These are phyloP conservation scores for Cydia amplana DNA, from an alignment of 1,140 invertebrate genomes.

Conservation along the genomic window DNA sequence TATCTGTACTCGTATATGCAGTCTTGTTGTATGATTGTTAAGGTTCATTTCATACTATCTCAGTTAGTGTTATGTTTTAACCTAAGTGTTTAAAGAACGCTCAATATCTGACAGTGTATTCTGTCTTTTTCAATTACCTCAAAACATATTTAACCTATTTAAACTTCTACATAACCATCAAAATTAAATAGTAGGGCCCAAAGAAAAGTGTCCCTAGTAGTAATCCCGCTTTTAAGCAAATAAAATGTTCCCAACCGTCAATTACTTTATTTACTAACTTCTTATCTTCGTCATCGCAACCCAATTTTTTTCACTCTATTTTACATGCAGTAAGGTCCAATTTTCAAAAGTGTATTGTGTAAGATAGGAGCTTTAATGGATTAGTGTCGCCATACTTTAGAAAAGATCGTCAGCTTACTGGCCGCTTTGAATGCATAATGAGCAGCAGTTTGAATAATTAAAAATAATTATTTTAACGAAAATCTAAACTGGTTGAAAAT, in stretches of 20 bases:
- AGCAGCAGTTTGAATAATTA: constrained; percentile 53
- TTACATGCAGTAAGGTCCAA: not conserved
- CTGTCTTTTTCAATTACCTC: too few species aligned
- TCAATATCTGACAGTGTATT: too few species aligned
- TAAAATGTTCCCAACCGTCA: constrained; percentile 41
- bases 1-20: not conserved
- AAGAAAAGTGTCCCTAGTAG: constrained; percentile 43
- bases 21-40: too few species aligned
- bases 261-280: not conserved
- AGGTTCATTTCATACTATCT: too few species aligned
- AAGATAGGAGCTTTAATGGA: not conserved
- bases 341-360: not conserved
- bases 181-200: constrained; percentile 44
- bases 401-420: constrained; percentile 36
- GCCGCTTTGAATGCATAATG: constrained; percentile 56
- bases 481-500: constrained; percentile 37
- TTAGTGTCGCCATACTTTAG: constrained; percentile 34
- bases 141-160: not conserved
- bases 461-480: constrained; percentile 53
- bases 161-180: constrained; percentile 36
- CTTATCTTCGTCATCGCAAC: not conserved
- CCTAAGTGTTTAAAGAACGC: too few species aligned
- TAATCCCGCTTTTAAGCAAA: constrained; percentile 52
- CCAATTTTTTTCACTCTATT: not conserved
- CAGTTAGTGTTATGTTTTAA: too few species aligned